phyloP scores from a whole-genome alignment of 2,113 vertebrate species.

The Nesogale talazaci region DNA sequence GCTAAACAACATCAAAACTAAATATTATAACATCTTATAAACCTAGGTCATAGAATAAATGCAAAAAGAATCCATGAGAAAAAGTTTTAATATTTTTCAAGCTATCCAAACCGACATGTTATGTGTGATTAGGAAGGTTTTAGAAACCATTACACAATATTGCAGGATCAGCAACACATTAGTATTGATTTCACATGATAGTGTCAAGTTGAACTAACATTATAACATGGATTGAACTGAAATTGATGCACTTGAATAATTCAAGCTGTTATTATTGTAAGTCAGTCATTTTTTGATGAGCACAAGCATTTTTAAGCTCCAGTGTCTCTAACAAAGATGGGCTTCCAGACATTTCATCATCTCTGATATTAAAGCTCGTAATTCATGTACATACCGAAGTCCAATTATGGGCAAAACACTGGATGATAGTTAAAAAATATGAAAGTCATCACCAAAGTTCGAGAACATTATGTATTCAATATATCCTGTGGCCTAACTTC shows the following conservation, averaged over 20 bases:
- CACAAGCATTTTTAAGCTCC: slow-evolving; percentile 38
- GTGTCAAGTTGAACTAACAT: slow-evolving; percentile 41
- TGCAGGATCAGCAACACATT: slow-evolving; percentile 36
- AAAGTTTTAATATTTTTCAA: not conserved
- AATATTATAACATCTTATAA: not conserved
- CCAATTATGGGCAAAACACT: not conserved
- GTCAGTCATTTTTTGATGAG: slow-evolving; percentile 5
- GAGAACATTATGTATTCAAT: not conserved
- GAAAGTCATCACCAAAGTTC: not conserved
- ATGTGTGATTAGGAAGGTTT: not conserved
- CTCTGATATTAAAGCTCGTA: not conserved
- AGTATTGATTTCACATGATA: slow-evolving; percentile 60
- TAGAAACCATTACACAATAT: not conserved
- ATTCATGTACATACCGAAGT: not conserved
- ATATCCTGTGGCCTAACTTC: not conserved
- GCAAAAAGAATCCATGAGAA: not conserved
- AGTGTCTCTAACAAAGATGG: slow-evolving; percentile 12
- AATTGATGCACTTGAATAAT: slow-evolving; percentile 57
- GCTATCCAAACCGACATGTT: not conserved
- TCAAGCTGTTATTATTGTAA: slow-evolving; percentile 49
- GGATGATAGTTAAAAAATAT: not conserved
- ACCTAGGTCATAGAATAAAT: not conserved
- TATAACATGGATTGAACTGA: slow-evolving; percentile 18
- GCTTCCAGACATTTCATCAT: not conserved
- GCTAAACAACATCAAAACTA: not conserved